Base-by-base conservation (phyloP, 2,113 vertebrate genomes). In the Pipra filicauda region DNA sequence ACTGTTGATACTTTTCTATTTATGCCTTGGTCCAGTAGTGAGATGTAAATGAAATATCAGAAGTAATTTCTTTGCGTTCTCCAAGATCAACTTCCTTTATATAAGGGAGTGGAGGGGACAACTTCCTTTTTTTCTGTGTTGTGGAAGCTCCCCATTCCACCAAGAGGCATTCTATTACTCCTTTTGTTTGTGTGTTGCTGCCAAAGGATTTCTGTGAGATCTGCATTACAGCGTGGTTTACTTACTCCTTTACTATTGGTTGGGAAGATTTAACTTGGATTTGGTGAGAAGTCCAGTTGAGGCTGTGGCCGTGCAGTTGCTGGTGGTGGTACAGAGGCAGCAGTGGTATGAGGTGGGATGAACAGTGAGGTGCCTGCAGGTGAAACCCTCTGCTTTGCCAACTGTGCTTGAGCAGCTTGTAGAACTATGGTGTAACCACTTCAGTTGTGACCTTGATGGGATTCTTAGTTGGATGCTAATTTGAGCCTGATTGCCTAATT, bases 221-320 rank as follows among this genome's bases (percentile, higher is more conserved):
- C 33, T 52, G 16, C 43, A 16, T 81, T 80, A 7, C 44, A 27
- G 1, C 0, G 0, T 43, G 15, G 12, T 70, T 61, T 70, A 65
- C n/a, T 69, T 70, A 64, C 33, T 73, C 9, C 31, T 91, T 61
- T 70, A 3, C 28, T 58, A 9, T 8, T 79, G 49, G 6, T 44
- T 61, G 33, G 7, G 8, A 59, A 70, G 58, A 9, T 86, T 57
- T 58, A 52, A 6, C 28, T 35, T 80, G 54, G 33, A 12, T 61
- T 62, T 82, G 43, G 15, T 85, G 57, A 37, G 43, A 35, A 37
- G 65, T 31, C 9, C 58, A 26, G 26, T 69, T 65, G 15, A 12
- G 55, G 27, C 11, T 24, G 46, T 48, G 51, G 15, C 65, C 3
- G 0, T 37, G 28, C 14, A 21, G 21, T 20, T 49, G n/a, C 65